Percentiles rank a stretch among this genome's conserved stretches.
Conservation (phyloP, 2,888 invertebrate genomes). For the Pseudococcus longispinus region DNA sequence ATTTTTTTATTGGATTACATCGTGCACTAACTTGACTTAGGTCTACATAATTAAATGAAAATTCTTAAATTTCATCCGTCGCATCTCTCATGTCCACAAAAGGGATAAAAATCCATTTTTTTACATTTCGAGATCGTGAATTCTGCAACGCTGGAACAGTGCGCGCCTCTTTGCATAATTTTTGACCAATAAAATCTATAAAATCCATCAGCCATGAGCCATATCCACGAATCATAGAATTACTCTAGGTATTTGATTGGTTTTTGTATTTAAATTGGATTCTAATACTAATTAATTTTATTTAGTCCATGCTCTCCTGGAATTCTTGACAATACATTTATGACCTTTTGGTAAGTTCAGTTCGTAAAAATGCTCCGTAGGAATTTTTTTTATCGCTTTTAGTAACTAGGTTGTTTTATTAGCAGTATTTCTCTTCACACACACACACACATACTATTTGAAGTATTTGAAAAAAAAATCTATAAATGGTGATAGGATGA, state of each 20-base stretch:
- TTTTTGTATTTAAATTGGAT: constrained; percentile 12
- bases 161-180: constrained; percentile 17
- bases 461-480: constrained; percentile 46
- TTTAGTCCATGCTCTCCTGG: constrained; percentile 68
- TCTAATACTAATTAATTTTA: constrained; percentile 46
- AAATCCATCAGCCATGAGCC: background rate
- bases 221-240: background rate
- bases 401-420: constrained; percentile 15
- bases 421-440: background rate
- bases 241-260: background rate
- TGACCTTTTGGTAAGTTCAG: constrained; percentile 83
- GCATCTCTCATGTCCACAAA: too few species aligned
- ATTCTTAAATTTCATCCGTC: too few species aligned
- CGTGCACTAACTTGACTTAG: too few species aligned
- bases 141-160: constrained; percentile 55
- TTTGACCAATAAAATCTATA: background rate
- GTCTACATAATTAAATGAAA: too few species aligned
- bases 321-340: constrained; percentile 88
- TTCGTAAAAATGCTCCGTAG: constrained; percentile 50
- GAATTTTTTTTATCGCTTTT: constrained; percentile 21
- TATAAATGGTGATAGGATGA: constrained; percentile 56
- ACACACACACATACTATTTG: constrained; percentile 27
- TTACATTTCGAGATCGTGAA: background rate
- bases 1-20: too few species aligned
- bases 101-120: background rate